phyloP scores from a whole-genome alignment of 2,797 vertebrate species.

The Melanotaenia pygmaea region DNA sequence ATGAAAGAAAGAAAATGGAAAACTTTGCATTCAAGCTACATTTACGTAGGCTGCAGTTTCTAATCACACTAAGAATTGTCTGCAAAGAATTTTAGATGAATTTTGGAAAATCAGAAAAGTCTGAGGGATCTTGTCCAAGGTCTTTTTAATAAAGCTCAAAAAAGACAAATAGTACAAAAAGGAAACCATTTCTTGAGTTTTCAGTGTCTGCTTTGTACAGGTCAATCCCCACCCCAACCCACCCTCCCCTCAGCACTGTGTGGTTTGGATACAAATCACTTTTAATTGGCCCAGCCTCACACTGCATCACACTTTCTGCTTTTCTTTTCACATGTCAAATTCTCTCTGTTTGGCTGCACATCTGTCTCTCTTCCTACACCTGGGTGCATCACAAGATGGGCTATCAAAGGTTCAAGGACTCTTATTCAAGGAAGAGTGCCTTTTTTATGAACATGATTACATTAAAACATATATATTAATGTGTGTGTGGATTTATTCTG shows the following conservation, averaged over 20 bases:
- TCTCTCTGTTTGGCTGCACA: neutral
- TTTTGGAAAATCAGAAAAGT: neutral
- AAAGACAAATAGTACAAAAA: neutral
- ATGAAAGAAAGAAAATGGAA: neutral
- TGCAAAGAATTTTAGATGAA: neutral
- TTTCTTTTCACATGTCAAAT: neutral
- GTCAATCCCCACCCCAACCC: neutral
- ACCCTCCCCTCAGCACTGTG: neutral
- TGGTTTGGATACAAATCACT: neutral
- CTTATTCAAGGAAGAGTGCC: neutral
- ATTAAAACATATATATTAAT: neutral
- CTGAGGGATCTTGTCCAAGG: neutral
- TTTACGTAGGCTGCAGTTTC: neutral
- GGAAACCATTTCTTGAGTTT: neutral
- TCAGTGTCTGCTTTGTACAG: neutral
- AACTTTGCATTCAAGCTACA: neutral
- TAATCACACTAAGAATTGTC: neutral
- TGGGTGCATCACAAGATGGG: neutral
- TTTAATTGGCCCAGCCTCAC: neutral
- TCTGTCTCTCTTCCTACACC: neutral
- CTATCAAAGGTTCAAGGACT: slow-evolving; percentile 1
- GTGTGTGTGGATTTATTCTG: neutral
- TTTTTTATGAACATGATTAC: neutral
- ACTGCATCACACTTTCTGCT: neutral
- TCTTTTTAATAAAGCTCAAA: neutral